These are phyloP conservation scores for Chaetodon trifascialis DNA, from an alignment of 2,113 vertebrate genomes.

Conservation along the genomic window DNA sequence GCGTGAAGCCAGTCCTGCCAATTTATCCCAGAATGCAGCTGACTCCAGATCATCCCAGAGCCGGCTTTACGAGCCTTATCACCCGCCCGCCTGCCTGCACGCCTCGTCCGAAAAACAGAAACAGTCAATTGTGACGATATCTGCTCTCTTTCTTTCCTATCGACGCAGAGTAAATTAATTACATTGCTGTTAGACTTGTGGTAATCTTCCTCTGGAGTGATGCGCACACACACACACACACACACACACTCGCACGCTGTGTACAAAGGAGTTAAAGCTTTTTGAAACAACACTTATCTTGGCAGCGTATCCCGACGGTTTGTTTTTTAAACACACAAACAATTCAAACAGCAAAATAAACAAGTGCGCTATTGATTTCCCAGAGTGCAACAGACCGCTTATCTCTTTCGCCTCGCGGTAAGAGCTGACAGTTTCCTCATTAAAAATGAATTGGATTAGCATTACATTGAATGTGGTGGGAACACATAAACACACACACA, in stretches of 20 bases:
- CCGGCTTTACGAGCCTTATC: conserved; percentile 68
- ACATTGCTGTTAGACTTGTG: conserved; percentile 77
- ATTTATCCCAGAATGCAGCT: conserved; percentile 59
- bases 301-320: conserved; percentile 76
- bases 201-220: conserved; percentile 83
- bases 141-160: conserved; percentile 70
- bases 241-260: conserved; percentile 51
- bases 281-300: conserved; percentile 82
- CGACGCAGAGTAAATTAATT: conserved; percentile 81
- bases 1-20: conserved; percentile 37
- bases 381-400: conserved; percentile 88
- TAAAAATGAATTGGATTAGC: conserved; percentile 92
- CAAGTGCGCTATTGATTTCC: conserved; percentile 89
- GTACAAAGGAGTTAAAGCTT: conserved; percentile 76
- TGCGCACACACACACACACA: conserved; percentile 47
- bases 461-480: conserved; percentile 82
- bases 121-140: conserved; percentile 75
- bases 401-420: conserved; percentile 84
- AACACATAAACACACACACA: conserved; percentile 64
- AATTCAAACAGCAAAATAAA: conserved; percentile 93
- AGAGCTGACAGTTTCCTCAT: conserved; percentile 90
- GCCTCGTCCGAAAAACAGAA: conserved; percentile 56
- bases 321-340: conserved; percentile 86
- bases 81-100: conserved; percentile 18
- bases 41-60: conserved; percentile 60